phyloP scores from a whole-genome alignment of 2,888 invertebrate genomes.

The Empis livida region DNA sequence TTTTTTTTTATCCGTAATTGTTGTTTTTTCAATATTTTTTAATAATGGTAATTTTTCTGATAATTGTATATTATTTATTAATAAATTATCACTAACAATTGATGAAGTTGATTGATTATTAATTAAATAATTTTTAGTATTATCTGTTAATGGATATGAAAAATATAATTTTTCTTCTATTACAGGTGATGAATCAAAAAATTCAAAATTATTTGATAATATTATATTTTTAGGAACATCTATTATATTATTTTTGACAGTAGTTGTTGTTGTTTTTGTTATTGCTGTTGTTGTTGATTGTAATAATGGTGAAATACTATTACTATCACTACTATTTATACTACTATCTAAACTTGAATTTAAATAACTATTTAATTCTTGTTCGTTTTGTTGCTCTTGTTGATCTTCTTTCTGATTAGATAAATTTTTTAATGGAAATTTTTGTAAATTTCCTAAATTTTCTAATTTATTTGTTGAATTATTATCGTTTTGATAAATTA shows the following conservation, averaged over 20 bases:
- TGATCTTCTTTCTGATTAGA: neutral
- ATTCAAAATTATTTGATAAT: neutral
- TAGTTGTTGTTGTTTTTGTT: neutral
- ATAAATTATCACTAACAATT: neutral
- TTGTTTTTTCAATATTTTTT: conserved; percentile 25
- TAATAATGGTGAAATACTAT: neutral
- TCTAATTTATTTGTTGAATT: neutral
- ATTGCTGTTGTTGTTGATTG: neutral
- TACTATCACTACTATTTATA: too few relatives aligned
- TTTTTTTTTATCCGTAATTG: conserved; percentile 23
- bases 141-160: neutral
- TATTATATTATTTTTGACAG: neutral
- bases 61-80: conserved; percentile 14
- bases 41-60: conserved; percentile 33
- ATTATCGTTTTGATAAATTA: too few relatives aligned
- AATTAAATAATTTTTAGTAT: neutral
- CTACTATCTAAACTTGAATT: too few relatives aligned
- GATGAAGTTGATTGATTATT: neutral
- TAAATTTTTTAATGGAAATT: neutral
- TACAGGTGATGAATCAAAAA: neutral
- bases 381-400: too few relatives aligned
- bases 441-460: neutral
- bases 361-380: too few relatives aligned
- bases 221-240: neutral
- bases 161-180: neutral